Conservation (phyloP, 2,888 invertebrate species). For the Machimus atricapillus region DNA sequence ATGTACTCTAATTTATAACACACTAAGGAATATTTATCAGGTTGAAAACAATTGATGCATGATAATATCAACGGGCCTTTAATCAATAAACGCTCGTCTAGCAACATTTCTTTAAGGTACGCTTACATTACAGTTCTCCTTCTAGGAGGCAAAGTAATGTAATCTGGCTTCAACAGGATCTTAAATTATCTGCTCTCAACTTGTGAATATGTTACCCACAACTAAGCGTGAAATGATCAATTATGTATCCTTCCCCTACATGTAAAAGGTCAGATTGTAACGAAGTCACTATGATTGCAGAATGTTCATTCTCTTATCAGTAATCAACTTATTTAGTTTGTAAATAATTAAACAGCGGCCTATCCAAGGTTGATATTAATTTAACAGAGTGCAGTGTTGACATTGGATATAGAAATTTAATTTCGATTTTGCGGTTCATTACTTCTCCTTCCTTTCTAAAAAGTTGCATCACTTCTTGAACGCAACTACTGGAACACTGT, state of each 20-base stretch:
- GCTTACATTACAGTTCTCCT: too few relatives aligned
- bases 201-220: not conserved
- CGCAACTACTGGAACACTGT: not conserved
- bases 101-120: too few relatives aligned
- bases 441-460: not conserved
- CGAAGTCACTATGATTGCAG: not conserved
- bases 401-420: not conserved
- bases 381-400: not conserved
- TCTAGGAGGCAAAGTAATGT: too few relatives aligned
- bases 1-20: too few relatives aligned
- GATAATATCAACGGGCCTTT: too few relatives aligned
- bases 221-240: not conserved
- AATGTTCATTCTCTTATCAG: not conserved
- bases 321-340: not conserved
- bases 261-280: not conserved
- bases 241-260: not conserved
- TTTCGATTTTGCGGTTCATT: not conserved
- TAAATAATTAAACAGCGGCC: not conserved
- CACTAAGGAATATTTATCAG: too few relatives aligned
- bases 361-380: not conserved
- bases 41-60: too few relatives aligned
- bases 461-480: not conserved
- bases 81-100: too few relatives aligned
- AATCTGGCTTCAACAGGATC: not conserved
- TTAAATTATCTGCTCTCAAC: not conserved